Base-by-base conservation (phyloP, 1,140 invertebrate genomes). In the Neoseiulus cucumeris region DNA sequence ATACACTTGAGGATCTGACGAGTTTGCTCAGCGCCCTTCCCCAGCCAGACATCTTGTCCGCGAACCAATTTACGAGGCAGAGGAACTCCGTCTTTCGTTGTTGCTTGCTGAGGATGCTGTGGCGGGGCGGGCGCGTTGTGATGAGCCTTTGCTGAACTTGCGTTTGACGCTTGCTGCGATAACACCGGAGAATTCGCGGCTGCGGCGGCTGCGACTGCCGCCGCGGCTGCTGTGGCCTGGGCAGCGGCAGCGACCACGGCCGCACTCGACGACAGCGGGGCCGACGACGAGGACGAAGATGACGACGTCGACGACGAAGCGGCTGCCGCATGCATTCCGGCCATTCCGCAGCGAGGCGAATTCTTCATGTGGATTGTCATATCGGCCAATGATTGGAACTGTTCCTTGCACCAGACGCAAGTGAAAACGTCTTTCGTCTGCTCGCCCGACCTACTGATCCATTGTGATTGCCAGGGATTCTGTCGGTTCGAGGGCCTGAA, bases 1-100 rank as follows among this genome's bases (percentile, higher is more conserved):
- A 97, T 96, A 75, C 94, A 98, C 76, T 96, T 93, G 6, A 98
- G 80, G 72, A 98, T 98, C 76, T 96, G 90, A 64, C 91, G 80
- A 17, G 93, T 97, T 75, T 97, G 92, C 74, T 97, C 92, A 0
- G 91, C 92, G 0, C 92, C 93, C 77, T 94, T 93, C 18, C 93
- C 93, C 67, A 98, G 75, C 94, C 94, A 98, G 22, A 97, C 93
- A 73, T 98, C 94, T 75, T 98, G 94, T 4, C 94, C 93, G 28
- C 93, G 82, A 0, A 98, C 93, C 68, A 98, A 79, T 76, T 97
- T 97, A 67, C 91, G 80, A 17, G 91, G 91, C 69, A 94, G 77
- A 18, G 89, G 89, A 84, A 93, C 91, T 25, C 88, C 90, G 75
- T 93, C 89, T 76, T 91, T 90, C 71, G 41, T 69, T 70, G 64